Percentiles rank a stretch among this genome's conserved stretches.
phyloP scores from a whole-genome alignment of 2,113 vertebrate species.

The Phycodurus eques region DNA sequence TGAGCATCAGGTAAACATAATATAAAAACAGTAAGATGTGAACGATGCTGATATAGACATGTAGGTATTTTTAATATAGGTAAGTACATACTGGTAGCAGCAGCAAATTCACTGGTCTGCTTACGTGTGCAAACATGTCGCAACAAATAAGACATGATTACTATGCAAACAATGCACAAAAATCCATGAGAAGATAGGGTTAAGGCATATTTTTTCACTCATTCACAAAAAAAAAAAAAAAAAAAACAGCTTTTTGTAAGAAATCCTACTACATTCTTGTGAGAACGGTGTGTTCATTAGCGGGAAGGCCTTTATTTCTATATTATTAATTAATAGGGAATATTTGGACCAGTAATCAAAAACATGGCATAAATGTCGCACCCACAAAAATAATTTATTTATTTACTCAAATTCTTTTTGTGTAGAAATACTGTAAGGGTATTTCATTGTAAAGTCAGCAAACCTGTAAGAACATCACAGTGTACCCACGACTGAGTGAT shows the following conservation, averaged over 20 bases:
- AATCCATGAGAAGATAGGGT: not conserved
- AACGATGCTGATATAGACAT: too few species aligned
- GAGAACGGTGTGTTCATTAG: not conserved
- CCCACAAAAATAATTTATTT: too few species aligned
- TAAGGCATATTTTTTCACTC: not conserved
- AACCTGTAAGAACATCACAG: conserved; percentile 6
- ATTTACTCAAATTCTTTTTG: too few species aligned
- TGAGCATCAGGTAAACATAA: too few species aligned
- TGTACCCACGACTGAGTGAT: conserved; percentile 37
- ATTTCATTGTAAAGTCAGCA: not conserved
- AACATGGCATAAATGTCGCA: too few species aligned
- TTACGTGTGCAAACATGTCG: not conserved
- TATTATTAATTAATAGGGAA: not conserved
- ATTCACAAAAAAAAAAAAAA: not conserved
- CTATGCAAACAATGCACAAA: not conserved
- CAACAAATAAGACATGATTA: not conserved
- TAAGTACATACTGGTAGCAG: not conserved
- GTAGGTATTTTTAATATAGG: not conserved
- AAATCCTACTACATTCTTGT: not conserved
- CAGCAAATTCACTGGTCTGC: not conserved
- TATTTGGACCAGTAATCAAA: not conserved
- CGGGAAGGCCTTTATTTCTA: not conserved
- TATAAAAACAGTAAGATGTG: too few species aligned
- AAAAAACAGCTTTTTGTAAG: not conserved
- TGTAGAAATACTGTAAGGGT: not conserved